Conservation (phyloP, 2,888 invertebrate genomes). For the Drosophila borealis region DNA sequence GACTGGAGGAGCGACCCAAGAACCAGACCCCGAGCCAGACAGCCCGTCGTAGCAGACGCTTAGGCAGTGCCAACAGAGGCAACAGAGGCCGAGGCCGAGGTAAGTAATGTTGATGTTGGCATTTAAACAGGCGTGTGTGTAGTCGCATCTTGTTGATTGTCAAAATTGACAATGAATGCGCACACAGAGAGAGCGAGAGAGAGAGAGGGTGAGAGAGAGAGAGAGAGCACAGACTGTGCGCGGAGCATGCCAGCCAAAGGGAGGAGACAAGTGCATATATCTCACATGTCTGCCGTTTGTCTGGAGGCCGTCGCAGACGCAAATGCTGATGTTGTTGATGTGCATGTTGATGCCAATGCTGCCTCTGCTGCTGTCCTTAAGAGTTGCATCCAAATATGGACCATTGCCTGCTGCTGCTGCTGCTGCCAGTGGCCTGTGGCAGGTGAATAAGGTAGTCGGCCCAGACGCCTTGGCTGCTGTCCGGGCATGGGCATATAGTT, state of each 20-base stretch:
- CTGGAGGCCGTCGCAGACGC: slow-evolving; percentile 74
- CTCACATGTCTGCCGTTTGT: slow-evolving; percentile 82
- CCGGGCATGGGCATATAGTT: slow-evolving; percentile 47
- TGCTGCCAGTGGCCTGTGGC: slow-evolving; percentile 53
- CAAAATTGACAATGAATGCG: slow-evolving; percentile 82
- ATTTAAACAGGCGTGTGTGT: slow-evolving; percentile 75
- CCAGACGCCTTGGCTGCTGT: slow-evolving; percentile 61
- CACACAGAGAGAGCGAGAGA: slow-evolving; percentile 7
- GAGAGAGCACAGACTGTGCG: slow-evolving; percentile 6
- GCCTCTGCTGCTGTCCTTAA: slow-evolving; percentile 69
- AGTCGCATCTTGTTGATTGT: slow-evolving; percentile 81
- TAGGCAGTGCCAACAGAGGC: slow-evolving; percentile 11
- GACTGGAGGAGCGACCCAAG: slow-evolving; percentile 13
- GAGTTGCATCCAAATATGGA: slow-evolving; percentile 82
- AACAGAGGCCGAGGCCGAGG: slow-evolving; percentile 39
- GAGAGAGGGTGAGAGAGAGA: neutral
- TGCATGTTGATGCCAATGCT: slow-evolving; percentile 51
- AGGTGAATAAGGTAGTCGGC: slow-evolving; percentile 69
- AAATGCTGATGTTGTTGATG: slow-evolving; percentile 59
- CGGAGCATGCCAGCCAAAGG: slow-evolving; percentile 27
- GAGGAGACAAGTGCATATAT: slow-evolving; percentile 80
- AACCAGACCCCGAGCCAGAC: slow-evolving; percentile 67
- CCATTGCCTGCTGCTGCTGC: slow-evolving; percentile 57
- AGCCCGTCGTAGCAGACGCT: slow-evolving; percentile 64
- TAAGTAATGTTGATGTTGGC: slow-evolving; percentile 68